phyloP scores from a whole-genome alignment of 1,140 invertebrate genomes.

The Lethocerus indicus region DNA sequence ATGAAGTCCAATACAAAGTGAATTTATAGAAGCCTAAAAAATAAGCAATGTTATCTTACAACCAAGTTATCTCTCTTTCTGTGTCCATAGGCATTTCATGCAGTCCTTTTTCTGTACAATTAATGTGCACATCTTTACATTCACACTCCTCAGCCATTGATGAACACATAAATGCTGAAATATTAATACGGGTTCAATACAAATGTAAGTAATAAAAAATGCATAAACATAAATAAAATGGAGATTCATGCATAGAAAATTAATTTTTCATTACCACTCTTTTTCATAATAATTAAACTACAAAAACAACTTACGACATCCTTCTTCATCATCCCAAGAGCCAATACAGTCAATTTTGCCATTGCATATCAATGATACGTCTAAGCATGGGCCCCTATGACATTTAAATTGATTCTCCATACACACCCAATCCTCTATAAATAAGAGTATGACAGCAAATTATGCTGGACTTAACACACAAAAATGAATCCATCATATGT shows the following conservation, averaged over 20 bases:
- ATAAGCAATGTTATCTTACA: too few relatives aligned
- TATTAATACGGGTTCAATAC: too few relatives aligned
- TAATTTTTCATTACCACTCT: neutral
- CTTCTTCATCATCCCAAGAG: conserved; percentile 27
- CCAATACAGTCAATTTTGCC: conserved; percentile 24
- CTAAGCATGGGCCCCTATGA: conserved; percentile 21
- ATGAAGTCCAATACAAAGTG: too few relatives aligned
- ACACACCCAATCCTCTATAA: conserved; percentile 17
- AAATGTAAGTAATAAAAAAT: too few relatives aligned
- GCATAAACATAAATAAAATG: too few relatives aligned
- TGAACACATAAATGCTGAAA: conserved; percentile 22
- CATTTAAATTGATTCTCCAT: conserved; percentile 21
- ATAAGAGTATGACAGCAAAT: too few relatives aligned
- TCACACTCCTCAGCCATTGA: conserved; percentile 19
- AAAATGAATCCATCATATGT: too few relatives aligned
- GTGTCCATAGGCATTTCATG: conserved; percentile 19
- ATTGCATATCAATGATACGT: conserved; percentile 23
- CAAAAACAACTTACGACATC: conserved; percentile 20
- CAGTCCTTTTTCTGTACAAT: conserved; percentile 21
- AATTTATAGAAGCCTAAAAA: too few relatives aligned
- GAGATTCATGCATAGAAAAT: neutral
- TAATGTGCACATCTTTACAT: conserved; percentile 23
- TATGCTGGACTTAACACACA: too few relatives aligned
- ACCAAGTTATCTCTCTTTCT: conserved; percentile 23
- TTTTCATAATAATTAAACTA: neutral